A percentile compares a stretch with the other conserved stretches of the same genome.
phyloP scores from a whole-genome alignment of 2,888 invertebrate genomes.

The Coelinius sp. region DNA sequence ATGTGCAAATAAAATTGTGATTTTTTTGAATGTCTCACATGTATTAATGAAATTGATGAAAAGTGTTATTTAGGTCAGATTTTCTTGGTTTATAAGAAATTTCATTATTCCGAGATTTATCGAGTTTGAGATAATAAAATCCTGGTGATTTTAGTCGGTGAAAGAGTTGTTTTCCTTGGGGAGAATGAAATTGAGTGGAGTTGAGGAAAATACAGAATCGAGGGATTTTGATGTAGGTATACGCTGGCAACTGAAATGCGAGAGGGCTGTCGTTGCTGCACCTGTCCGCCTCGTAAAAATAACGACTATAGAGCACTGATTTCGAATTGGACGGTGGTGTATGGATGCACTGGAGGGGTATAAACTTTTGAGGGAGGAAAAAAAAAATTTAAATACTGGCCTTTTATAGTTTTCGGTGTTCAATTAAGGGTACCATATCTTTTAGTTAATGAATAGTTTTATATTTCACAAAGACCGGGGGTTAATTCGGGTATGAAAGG shows the following conservation, averaged over 20 bases:
- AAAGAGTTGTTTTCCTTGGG: neutral
- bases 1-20: neutral
- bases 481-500: neutral
- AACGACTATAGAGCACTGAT: neutral
- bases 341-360: neutral
- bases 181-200: neutral
- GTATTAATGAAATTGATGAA: too few species aligned
- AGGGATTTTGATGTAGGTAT: neutral
- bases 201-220: neutral
- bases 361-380: neutral
- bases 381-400: neutral
- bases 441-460: neutral
- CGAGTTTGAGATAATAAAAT: neutral
- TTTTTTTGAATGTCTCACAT: too few species aligned
- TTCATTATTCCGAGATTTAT: neutral
- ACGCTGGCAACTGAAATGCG: conserved; percentile 2
- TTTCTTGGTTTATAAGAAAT: too few species aligned
- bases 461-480: neutral
- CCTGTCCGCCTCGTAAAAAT: conserved; percentile 18
- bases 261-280: neutral
- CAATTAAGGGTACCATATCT: neutral
- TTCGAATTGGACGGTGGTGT: neutral
- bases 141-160: neutral
- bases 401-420: neutral
- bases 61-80: too few species aligned